Percentiles rank a stretch among this genome's conserved stretches.
phyloP scores from a whole-genome alignment of 2,113 vertebrate species.

The Apistogramma diplotaenia region DNA sequence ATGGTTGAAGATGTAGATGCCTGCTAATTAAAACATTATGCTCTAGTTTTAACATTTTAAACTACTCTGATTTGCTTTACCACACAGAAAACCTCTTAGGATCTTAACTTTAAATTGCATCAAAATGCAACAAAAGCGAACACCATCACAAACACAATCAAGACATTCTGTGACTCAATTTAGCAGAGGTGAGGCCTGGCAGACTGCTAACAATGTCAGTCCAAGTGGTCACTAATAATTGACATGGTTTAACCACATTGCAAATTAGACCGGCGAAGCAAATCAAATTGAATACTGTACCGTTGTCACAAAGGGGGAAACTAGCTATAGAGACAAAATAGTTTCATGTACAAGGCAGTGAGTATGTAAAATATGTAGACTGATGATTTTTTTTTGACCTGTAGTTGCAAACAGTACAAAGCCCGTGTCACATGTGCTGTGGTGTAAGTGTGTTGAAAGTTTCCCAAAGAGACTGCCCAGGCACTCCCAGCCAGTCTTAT shows the following conservation, averaged over 20 bases:
- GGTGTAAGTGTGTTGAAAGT: not conserved
- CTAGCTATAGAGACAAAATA: not conserved
- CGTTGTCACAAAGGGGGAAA: not conserved
- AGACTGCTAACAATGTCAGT: not conserved
- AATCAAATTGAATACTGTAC: not conserved
- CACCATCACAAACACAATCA: not conserved
- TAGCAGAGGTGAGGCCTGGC: not conserved
- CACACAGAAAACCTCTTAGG: not conserved
- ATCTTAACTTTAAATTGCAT: not conserved
- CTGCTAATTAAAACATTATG: too few species aligned
- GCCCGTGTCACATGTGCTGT: not conserved
- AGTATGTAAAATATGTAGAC: not conserved
- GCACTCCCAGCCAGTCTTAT: conserved; percentile 65
- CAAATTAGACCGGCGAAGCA: not conserved
- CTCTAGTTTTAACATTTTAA: too few species aligned
- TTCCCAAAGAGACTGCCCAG: not conserved
- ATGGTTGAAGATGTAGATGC: not conserved
- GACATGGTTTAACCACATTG: not conserved
- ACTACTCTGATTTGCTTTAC: not conserved
- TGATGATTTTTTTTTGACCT: not conserved
- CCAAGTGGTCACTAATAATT: not conserved
- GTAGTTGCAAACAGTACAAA: not conserved
- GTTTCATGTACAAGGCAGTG: too few species aligned
- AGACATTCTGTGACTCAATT: not conserved
- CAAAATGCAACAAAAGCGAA: not conserved